Base-by-base conservation (phyloP, 2,888 invertebrate species). In the Drosophila phalerata region DNA sequence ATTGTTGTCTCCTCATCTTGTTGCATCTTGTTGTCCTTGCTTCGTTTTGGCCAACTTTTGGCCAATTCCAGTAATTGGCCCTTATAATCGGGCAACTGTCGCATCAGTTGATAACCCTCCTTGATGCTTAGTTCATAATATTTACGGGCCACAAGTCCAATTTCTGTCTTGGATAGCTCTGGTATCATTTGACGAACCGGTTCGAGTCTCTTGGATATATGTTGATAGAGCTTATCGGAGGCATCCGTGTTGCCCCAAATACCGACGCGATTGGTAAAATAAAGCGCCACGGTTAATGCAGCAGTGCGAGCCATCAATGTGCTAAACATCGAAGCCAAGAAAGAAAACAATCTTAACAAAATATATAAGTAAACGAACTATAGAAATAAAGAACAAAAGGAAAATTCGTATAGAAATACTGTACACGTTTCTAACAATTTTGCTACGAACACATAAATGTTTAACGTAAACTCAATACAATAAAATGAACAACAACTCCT, bases 221-320 rank as follows among this genome's bases (percentile, higher is more conserved):
- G 43, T 13, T 48, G 42, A 28, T 49, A 48, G 2, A 77, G 45
- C 0, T 42, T 67, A 3, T 73, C 62, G 32, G 74, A 40, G 2
- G 68, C 74, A 28, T 69, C 68, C 0, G 60, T 28, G 2, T 51
- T 53, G n/a, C 71, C 75, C 74, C 78, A 78, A 17, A 71, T 45
- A 0, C 68, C 78, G 0, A 45, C 48, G 0, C 57, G 51, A 15
- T 64, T 58, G 13, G 63, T 66, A 6, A 68, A 45, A 32, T 74
- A 78, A 1, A 78, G 55, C 15, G 77, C 49, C 37, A 75, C 34
- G 19, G 63, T 55, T 3, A 75, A 32, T 0, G 65, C 60, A 8
- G 72, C 69, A 1, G 75, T 67, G 19, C 79, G 68, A 0, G 52
- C 62, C 49, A 66, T 40, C 9, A 78, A 11, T 9, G 42, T 55